phyloP scores from a whole-genome alignment of 2,888 invertebrate species.

The Drosophila bunnanda region DNA sequence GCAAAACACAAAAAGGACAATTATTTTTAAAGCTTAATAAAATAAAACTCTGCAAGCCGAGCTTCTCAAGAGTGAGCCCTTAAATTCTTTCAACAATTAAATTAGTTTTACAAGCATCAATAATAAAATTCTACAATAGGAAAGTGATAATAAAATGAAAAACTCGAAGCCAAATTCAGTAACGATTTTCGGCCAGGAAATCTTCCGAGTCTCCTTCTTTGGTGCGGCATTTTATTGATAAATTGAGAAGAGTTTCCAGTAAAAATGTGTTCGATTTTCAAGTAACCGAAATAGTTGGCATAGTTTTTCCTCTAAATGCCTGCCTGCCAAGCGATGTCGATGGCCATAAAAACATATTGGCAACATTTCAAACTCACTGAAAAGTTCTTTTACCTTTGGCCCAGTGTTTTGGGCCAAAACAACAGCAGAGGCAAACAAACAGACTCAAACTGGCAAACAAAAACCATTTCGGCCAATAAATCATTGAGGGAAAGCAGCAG shows the following conservation, averaged over 20 bases:
- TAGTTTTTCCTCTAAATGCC: slow-evolving; percentile 32
- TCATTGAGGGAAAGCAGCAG: slow-evolving; percentile 36
- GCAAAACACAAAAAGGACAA: background rate
- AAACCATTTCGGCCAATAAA: slow-evolving; percentile 63
- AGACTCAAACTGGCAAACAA: slow-evolving; percentile 48
- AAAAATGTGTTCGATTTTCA: slow-evolving; percentile 26
- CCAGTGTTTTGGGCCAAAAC: slow-evolving; percentile 57
- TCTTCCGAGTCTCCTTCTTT: background rate
- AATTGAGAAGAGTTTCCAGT: slow-evolving; percentile 4
- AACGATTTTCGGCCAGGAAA: background rate
- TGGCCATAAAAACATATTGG: slow-evolving; percentile 59
- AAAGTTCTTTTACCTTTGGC: slow-evolving; percentile 80
- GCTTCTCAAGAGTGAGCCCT: background rate
- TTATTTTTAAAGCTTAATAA: background rate
- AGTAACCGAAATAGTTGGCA: slow-evolving; percentile 55
- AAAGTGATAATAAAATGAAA: background rate
- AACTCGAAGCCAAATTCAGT: background rate
- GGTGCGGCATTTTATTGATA: slow-evolving; percentile 21
- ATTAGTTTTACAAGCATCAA: background rate
- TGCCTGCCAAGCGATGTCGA: slow-evolving; percentile 17
- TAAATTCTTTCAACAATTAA: background rate
- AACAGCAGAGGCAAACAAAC: slow-evolving; percentile 47
- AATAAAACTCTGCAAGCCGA: background rate
- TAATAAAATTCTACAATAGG: background rate
- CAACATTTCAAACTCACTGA: slow-evolving; percentile 62